These are phyloP conservation scores for Brachionus asplanchnoidis DNA, from an alignment of 1,140 invertebrate genomes.

Conservation along the genomic window DNA sequence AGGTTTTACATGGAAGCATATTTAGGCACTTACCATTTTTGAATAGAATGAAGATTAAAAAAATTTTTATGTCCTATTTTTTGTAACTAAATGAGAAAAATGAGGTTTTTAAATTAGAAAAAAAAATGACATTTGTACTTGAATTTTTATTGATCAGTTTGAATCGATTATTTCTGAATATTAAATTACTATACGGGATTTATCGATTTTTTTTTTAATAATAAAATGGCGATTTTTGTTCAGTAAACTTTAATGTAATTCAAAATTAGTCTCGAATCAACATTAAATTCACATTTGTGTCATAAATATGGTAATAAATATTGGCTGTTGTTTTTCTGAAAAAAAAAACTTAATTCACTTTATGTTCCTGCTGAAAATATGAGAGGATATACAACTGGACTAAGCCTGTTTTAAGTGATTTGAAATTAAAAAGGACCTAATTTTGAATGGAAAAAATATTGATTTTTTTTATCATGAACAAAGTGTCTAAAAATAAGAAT, in stretches of 20 bases:
- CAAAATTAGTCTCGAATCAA: neutral
- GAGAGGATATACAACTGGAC: neutral
- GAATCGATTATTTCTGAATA: neutral
- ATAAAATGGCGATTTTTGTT: conserved; percentile 12
- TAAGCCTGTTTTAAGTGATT: neutral
- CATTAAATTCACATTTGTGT: neutral
- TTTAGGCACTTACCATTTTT: conserved; percentile 4
- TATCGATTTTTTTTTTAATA: neutral
- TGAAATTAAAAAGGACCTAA: neutral
- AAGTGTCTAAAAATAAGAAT: neutral
- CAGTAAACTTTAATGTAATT: neutral
- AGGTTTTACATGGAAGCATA: neutral
- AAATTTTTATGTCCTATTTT: neutral
- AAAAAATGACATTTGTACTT: conserved; percentile 10
- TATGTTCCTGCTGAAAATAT: neutral
- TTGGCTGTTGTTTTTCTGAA: conserved; percentile 5
- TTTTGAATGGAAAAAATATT: neutral
- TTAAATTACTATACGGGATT: neutral
- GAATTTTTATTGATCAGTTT: neutral
- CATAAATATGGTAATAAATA: neutral
- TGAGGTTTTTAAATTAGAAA: neutral
- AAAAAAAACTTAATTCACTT: conserved; percentile 4
- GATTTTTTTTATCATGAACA: neutral
- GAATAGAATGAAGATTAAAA: neutral
- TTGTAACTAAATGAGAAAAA: neutral